Base-by-base conservation (phyloP, 2,888 invertebrate genomes). In the Limnephilus auricula region DNA sequence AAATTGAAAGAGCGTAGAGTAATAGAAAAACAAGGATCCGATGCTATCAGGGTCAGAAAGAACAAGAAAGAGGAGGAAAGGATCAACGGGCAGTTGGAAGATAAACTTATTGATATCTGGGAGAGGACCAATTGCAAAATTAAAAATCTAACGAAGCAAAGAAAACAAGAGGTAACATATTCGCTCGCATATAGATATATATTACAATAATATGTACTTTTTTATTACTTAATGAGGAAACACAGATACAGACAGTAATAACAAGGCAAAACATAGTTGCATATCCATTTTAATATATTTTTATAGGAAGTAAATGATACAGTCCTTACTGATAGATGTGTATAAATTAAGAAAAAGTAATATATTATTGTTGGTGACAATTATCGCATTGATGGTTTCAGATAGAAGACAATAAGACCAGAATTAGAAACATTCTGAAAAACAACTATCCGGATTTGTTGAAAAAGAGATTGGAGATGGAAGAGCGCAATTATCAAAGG, bases 21-120 rank as follows among this genome's bases (percentile, higher is more conserved):
- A 18, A 34, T 85, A 18, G 94, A 94, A 12, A 94, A 94, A 30
- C 94, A 95, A 18, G 94, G 94, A 2, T 92, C 93, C 34, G 93
- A 93, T 50, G 94, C 95, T 90, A 93, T 93, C 12, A 94, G 95
- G 80, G 92, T 94, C 0, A 94, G 94, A 84, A 94, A 94, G 6
- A 94, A 95, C 91, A 93, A 94, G 25, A 94, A 94, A 30, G 94
- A 94, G 90, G 95, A 96, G 93, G 95, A 96, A 79, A 94, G 94
- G 92, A 95, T 96, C 91, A 94, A 95, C 85, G 85, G 91, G 12
- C 32, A 40, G 82, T 90, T 91, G 89, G 93, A 93, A 90, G 94
- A 95, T 85, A 94, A 94, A 90, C 94, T 96, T 9, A 95, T 95
- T 32, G 94, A 95, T 79, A 95, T 96, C 65, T 96, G 95, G 93